phyloP scores from a whole-genome alignment of 2,797 vertebrate genomes.

The Hozukius guyotensis region DNA sequence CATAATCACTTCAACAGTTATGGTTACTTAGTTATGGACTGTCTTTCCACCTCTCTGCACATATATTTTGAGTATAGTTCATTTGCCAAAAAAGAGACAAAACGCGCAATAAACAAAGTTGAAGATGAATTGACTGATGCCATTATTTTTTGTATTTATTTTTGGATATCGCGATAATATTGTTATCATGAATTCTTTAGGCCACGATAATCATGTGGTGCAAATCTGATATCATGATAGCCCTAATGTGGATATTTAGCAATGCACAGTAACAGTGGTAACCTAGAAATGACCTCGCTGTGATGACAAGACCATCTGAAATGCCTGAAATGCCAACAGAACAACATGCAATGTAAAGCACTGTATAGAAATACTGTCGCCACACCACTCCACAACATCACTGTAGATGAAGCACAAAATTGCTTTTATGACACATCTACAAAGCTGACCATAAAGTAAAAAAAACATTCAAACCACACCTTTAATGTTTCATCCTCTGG shows the following conservation, averaged over 20 bases:
- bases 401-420: background rate
- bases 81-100: no score
- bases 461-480: background rate
- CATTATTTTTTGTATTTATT: no score
- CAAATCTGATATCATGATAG: no score
- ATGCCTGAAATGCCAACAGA: constrained; percentile 51
- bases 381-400: background rate
- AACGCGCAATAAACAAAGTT: no score
- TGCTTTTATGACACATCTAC: background rate
- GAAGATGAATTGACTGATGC: no score
- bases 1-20: no score
- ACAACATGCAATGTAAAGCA: background rate
- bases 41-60: no score
- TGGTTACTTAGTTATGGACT: no score
- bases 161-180: no score
- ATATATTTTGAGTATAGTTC: no score
- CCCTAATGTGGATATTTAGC: background rate
- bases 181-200: no score
- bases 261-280: background rate
- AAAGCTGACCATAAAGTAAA: constrained; percentile 4
- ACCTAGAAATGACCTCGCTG: constrained; percentile 16
- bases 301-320: constrained; percentile 48
- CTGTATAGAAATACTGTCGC: background rate
- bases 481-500: constrained; percentile 5
- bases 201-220: no score